A percentile compares a stretch with the other conserved stretches of the same genome.
Evolutionary conservation across 2,888 invertebrate species (phyloP).

Genomic region (Tetragonisca angustula): DNA sequence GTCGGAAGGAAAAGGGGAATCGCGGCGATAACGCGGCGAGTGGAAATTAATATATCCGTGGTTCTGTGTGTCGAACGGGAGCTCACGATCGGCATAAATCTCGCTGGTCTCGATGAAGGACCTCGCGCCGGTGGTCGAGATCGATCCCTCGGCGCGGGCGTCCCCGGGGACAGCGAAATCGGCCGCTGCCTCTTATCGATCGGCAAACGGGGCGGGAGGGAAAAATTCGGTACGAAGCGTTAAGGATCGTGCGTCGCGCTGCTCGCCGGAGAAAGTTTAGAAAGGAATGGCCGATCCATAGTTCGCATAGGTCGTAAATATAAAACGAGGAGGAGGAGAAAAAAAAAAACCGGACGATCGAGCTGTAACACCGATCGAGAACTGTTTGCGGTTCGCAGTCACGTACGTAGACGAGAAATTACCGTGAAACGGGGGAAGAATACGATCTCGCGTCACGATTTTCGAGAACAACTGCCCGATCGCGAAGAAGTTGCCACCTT

Average conservation of each 20-base stretch:
- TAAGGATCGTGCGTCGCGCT: constrained; percentile 51
- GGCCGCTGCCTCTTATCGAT: constrained; percentile 41
- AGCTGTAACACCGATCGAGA: not conserved
- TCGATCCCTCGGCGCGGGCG: not conserved
- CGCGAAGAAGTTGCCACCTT: no score
- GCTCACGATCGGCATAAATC: constrained; percentile 12
- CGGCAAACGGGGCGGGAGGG: not conserved
- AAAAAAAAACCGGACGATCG: constrained; percentile 32
- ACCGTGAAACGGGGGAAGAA: constrained; percentile 9
- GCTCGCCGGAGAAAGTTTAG: constrained; percentile 68
- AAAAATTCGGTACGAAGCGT: constrained; percentile 48
- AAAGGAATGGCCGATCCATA: constrained; percentile 61
- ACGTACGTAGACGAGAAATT: constrained; percentile 47
- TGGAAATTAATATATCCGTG: constrained; percentile 19
- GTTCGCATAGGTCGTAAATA: constrained; percentile 59
- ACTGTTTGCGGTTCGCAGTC: constrained; percentile 58
- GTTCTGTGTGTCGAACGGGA: not conserved
- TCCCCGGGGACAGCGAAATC: constrained; percentile 11
- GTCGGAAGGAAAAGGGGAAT: not conserved
- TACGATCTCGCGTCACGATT: not conserved
- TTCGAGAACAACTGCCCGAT: not conserved
- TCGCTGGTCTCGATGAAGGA: not conserved
- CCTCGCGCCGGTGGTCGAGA: not conserved
- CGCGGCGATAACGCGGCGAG: not conserved
- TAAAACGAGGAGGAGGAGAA: constrained; percentile 35